A percentile compares a stretch with the other conserved stretches of the same genome.
Evolutionary conservation across 2,888 invertebrate genomes (phyloP).

Genomic region (Furcula furcula): DNA sequence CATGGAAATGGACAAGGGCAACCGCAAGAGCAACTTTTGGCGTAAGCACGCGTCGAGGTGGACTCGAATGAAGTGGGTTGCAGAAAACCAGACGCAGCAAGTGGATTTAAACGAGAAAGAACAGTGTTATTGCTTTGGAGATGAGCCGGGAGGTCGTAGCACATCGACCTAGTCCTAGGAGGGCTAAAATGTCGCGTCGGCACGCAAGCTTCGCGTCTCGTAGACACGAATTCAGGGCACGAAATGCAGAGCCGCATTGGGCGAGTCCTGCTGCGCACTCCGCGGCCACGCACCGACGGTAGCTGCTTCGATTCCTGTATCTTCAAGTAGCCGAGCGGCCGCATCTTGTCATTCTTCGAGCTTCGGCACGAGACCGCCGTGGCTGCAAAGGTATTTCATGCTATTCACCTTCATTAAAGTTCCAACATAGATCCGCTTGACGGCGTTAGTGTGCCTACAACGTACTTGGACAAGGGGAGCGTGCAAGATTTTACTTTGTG

Average conservation of each 20-base stretch:
- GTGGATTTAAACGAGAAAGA: neutral
- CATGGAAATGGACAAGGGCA: slow-evolving; percentile 2
- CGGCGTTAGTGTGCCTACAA: slow-evolving; percentile 2
- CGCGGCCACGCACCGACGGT: slow-evolving; percentile 21
- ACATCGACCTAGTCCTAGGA: slow-evolving; percentile 24
- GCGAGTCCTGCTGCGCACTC: slow-evolving; percentile 16
- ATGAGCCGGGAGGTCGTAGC: slow-evolving; percentile 6
- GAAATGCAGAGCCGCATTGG: slow-evolving; percentile 43
- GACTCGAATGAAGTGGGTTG: neutral
- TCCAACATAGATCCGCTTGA: slow-evolving; percentile 17
- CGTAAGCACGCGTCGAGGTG: neutral
- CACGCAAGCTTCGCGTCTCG: slow-evolving; percentile 16
- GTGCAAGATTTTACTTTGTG: neutral
- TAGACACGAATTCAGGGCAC: slow-evolving; percentile 39
- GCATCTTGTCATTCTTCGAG: slow-evolving; percentile 36
- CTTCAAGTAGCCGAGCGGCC: slow-evolving; percentile 34
- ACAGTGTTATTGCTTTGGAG: neutral
- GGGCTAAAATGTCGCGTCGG: slow-evolving; percentile 28
- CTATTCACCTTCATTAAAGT: slow-evolving; percentile 57
- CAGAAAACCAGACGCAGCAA: slow-evolving; percentile 4
- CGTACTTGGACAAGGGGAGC: neutral
- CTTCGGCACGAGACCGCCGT: slow-evolving; percentile 47
- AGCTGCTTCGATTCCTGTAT: slow-evolving; percentile 32
- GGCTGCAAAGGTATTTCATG: slow-evolving; percentile 66
- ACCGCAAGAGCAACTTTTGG: slow-evolving; percentile 1